A percentile compares a stretch with the other conserved stretches of the same genome.
Evolutionary conservation across 2,888 invertebrate species (phyloP).

Genomic region (Microplitis deprimator): DNA sequence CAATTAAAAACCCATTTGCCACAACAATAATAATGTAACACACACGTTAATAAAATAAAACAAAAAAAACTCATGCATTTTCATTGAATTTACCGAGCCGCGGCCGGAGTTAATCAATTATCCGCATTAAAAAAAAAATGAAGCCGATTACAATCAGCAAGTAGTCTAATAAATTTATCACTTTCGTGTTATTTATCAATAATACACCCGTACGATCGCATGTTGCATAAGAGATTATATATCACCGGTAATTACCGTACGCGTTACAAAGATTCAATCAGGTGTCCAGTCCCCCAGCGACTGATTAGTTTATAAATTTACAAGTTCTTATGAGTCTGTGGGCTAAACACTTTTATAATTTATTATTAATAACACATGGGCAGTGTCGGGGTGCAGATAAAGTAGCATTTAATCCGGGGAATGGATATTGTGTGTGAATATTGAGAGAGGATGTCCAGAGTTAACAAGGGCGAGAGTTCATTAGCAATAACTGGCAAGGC

Average conservation of each 20-base stretch:
- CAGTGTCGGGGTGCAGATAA: constrained; percentile 12
- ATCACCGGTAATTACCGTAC: too few relatives aligned
- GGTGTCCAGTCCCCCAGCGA: too few relatives aligned
- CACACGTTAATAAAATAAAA: background rate
- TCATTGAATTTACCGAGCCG: constrained; percentile 4
- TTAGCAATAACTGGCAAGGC: constrained; percentile 56
- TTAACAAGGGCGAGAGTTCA: constrained; percentile 55
- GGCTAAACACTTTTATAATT: too few relatives aligned
- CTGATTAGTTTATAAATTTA: too few relatives aligned
- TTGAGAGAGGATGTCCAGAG: constrained; percentile 19
- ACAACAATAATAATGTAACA: background rate
- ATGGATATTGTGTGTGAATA: background rate
- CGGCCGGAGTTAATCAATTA: constrained; percentile 14
- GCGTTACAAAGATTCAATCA: too few relatives aligned
- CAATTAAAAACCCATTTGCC: background rate
- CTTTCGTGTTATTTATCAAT: background rate
- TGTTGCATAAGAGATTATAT: background rate
- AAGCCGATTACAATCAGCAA: background rate
- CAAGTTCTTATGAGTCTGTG: too few relatives aligned
- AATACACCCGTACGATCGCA: background rate
- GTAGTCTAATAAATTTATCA: background rate
- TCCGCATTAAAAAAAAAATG: constrained; percentile 15
- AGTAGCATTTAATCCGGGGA: constrained; percentile 14
- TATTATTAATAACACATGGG: too few relatives aligned
- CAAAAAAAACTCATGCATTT: constrained; percentile 19